Base-by-base conservation (phyloP, 2,113 vertebrate genomes). In the Echinops telfairi region DNA sequence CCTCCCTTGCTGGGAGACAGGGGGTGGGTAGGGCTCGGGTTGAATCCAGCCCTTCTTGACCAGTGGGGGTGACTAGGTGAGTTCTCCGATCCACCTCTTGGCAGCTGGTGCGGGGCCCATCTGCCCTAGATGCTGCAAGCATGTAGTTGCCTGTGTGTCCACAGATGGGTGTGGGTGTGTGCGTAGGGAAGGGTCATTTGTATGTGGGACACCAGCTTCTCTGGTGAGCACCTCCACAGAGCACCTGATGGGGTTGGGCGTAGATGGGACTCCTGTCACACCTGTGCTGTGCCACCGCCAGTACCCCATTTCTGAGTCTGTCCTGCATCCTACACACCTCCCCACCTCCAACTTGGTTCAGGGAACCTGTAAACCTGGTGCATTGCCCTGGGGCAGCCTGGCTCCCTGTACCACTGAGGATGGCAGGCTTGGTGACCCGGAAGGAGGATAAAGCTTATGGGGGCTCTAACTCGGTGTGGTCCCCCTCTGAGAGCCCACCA, bases 81-180 rank as follows among this genome's bases (percentile, higher is more conserved):
- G 60, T 57, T 40, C 33, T 17, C 36, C 53, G 3, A 2, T 64
- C 4, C 4, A 47, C n/a, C 0, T 62, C 2, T 0, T 47, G 6
- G 53, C 12, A 19, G 3, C 66, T 64, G 81, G 79, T 60, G 40
- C 60, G 19, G 60, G n/a, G 27, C 25, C 36, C 9, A 31, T 62
- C 40, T 27, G 29, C 1, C 0, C 83, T 27, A 17, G 47, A 15
- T 53, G 47, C 10, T 14, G 9, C 47, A 40, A 40, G 40, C 40
- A 40, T 40, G 40, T 40, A 53, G 47, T 53, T 53, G 47, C 10
- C 47, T 53, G 47, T 53, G 47, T 53, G 47, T 53, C 47, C 10
- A 0, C 1, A 4, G 36, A 2, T 40, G 40, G 3, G 19, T 80
- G 40, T 29, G 27, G 0, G 0, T n/a, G 16, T 8, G 19, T 25